These are phyloP conservation scores for Dasyornis broadbenti DNA, from an alignment of 2,113 vertebrate species.

Conservation along the genomic window DNA sequence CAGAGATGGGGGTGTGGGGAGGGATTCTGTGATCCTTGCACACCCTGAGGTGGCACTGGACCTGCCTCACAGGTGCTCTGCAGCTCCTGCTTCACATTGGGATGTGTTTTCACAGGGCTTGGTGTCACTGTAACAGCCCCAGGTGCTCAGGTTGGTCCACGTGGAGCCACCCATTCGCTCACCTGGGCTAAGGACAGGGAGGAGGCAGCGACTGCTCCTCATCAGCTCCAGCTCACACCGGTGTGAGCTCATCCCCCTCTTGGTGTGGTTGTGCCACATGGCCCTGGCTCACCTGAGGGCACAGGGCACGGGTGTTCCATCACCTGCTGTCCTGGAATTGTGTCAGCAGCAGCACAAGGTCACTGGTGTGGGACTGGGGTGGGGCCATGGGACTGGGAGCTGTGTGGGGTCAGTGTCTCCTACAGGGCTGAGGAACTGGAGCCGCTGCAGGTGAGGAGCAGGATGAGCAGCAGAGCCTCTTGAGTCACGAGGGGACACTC, in stretches of 20 bases:
- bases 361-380: not conserved
- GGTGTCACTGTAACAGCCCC: not conserved
- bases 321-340: not conserved
- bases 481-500: conserved; percentile 31
- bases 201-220: not conserved
- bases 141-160: not conserved
- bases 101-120: not conserved
- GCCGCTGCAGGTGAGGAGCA: not conserved
- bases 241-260: not conserved
- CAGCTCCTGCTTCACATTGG: not conserved
- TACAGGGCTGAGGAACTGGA: accelerated
- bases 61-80: not conserved
- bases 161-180: not conserved
- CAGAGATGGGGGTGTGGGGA: accelerated
- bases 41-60: not conserved
- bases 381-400: not conserved
- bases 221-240: not conserved
- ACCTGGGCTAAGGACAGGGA: not conserved
- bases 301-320: accelerated
- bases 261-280: accelerated
- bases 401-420: not conserved
- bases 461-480: not conserved
- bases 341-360: not conserved
- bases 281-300: accelerated
- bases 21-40: not conserved